Percentiles rank a stretch among this genome's conserved stretches.
phyloP scores from a whole-genome alignment of 37 sponge, comb jelly and placozoan genomes.

The Tethya wilhelma region DNA sequence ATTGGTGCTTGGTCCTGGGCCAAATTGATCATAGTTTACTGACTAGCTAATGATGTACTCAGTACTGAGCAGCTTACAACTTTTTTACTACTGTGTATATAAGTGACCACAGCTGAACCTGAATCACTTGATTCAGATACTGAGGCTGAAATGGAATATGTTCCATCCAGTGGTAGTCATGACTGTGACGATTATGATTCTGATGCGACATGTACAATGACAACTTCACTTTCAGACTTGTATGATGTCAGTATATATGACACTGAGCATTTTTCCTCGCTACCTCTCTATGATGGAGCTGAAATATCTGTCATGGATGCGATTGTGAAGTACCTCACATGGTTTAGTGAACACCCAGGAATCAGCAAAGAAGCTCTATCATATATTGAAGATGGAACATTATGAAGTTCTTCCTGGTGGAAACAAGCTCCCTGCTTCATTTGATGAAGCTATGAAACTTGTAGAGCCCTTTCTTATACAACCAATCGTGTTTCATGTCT shows the following conservation, averaged over 20 bases:
- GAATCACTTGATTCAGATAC: too few relatives aligned
- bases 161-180: too few relatives aligned
- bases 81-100: too few relatives aligned
- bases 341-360: slow-evolving; percentile 40
- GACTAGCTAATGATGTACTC: too few relatives aligned
- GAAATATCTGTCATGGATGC: slow-evolving; percentile 13
- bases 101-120: too few relatives aligned
- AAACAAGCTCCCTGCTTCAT: slow-evolving; percentile 16
- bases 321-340: slow-evolving; percentile 9
- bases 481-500: slow-evolving; percentile 12
- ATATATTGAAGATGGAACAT: slow-evolving; percentile 2
- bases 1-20: too few relatives aligned
- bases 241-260: background rate
- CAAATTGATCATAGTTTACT: too few relatives aligned
- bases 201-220: too few relatives aligned
- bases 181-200: background rate
- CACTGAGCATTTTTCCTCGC: background rate
- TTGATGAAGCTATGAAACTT: slow-evolving; percentile 19
- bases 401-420: slow-evolving; percentile 18
- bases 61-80: too few relatives aligned
- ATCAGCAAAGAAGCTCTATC: slow-evolving; percentile 46
- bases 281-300: slow-evolving; percentile 10
- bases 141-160: too few relatives aligned
- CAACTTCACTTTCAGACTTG: too few relatives aligned
- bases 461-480: slow-evolving; percentile 30